Conservation (phyloP, 2,113 vertebrate genomes). For the Seriola rivoliana region DNA sequence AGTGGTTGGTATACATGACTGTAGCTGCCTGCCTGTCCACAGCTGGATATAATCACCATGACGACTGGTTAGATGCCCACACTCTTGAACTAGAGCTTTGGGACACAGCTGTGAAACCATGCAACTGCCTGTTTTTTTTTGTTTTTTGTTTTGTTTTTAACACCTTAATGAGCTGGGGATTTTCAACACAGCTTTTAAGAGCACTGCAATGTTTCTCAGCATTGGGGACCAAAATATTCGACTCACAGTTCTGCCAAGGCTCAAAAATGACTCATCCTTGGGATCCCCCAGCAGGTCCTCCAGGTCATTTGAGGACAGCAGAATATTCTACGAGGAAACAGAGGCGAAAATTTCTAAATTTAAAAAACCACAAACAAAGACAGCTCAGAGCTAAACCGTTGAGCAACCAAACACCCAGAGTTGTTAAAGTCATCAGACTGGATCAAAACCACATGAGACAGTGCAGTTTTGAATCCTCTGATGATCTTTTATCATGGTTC, state of each 20-base stretch:
- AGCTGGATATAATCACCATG: constrained; percentile 53
- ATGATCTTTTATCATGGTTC: constrained; percentile 37
- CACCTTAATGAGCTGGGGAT: background rate
- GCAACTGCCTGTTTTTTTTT: constrained; percentile 5
- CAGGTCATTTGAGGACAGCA: constrained; percentile 84
- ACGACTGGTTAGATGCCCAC: constrained; percentile 46
- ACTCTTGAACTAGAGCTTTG: background rate
- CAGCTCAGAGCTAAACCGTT: background rate
- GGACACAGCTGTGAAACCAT: constrained; percentile 31
- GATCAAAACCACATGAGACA: constrained; percentile 54
- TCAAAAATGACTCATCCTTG: constrained; percentile 36
- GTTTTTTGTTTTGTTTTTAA: background rate
- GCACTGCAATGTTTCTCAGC: background rate
- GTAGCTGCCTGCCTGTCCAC: constrained; percentile 27
- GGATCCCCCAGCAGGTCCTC: constrained; percentile 72
- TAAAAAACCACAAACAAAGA: constrained; percentile 30
- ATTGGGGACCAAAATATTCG: background rate
- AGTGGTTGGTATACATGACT: constrained; percentile 3
- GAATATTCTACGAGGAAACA: constrained; percentile 68
- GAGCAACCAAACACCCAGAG: constrained; percentile 43
- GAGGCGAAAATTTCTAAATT: constrained; percentile 25
- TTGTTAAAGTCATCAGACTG: constrained; percentile 51
- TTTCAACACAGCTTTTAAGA: background rate
- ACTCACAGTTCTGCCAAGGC: constrained; percentile 71
- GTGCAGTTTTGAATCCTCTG: constrained; percentile 29